Conservation (phyloP, 2,888 invertebrate species). For the Amphipyra berbera region DNA sequence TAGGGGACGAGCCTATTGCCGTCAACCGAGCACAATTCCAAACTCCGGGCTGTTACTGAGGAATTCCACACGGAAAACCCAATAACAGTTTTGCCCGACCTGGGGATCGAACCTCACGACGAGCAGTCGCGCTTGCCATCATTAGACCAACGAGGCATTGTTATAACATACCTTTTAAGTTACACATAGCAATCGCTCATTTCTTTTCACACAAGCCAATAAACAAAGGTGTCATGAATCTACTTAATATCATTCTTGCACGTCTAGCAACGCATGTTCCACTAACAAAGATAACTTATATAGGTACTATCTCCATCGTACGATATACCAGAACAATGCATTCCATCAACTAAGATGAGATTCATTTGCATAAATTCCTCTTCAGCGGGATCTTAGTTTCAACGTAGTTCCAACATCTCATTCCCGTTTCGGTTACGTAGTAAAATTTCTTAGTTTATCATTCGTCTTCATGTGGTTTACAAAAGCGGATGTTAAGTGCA, state of each 20-base stretch:
- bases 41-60: too few relatives aligned
- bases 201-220: too few relatives aligned
- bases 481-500: conserved; percentile 37
- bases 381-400: conserved; percentile 64
- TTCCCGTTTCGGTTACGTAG: conserved; percentile 54
- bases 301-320: conserved; percentile 58
- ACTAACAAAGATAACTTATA: conserved; percentile 65
- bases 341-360: conserved; percentile 72
- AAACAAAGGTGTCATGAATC: too few relatives aligned
- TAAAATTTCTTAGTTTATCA: conserved; percentile 55
- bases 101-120: too few relatives aligned
- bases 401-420: conserved; percentile 58
- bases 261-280: conserved; percentile 26
- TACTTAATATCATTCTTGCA: neutral
- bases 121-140: too few relatives aligned
- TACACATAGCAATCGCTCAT: too few relatives aligned
- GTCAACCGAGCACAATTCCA: too few relatives aligned
- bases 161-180: too few relatives aligned
- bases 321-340: conserved; percentile 65
- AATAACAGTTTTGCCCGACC: too few relatives aligned
- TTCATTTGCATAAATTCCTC: conserved; percentile 76
- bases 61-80: too few relatives aligned
- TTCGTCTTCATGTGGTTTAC: conserved; percentile 21
- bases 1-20: too few relatives aligned
- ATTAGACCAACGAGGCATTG: too few relatives aligned